Conservation (phyloP, 2,113 vertebrate genomes). For the Etheostoma spectabile region DNA sequence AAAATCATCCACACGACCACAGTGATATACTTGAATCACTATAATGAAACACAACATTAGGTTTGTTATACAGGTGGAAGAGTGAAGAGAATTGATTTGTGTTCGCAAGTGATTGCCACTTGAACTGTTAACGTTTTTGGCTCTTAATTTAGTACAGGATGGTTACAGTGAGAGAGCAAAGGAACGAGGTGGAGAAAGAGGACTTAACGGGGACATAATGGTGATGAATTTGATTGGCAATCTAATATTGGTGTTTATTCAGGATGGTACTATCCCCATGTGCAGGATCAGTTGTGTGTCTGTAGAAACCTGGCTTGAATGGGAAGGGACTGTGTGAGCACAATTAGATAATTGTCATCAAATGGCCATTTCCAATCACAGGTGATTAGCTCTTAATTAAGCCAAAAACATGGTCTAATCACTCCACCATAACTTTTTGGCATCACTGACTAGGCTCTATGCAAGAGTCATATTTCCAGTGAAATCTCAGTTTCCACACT, state of each 20-base stretch:
- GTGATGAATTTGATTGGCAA: slow-evolving; percentile 19
- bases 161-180: background rate
- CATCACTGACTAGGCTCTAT: background rate
- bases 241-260: slow-evolving; percentile 20
- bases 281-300: slow-evolving; percentile 14
- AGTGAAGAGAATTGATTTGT: slow-evolving; percentile 31
- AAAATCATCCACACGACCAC: slow-evolving; percentile 53
- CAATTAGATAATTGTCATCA: slow-evolving; percentile 50
- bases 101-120: slow-evolving; percentile 43
- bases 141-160: slow-evolving; percentile 39
- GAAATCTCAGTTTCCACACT: background rate
- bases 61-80: slow-evolving; percentile 15
- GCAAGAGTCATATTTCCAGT: background rate
- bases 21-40: slow-evolving; percentile 45
- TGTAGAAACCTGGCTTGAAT: slow-evolving; percentile 5
- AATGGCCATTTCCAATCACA: slow-evolving; percentile 50
- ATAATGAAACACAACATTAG: slow-evolving; percentile 52
- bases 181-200: slow-evolving; percentile 1
- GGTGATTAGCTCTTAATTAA: slow-evolving; percentile 56
- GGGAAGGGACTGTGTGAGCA: slow-evolving; percentile 2
- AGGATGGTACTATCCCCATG: background rate
- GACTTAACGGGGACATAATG: background rate
- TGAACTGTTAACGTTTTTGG: slow-evolving; percentile 21
- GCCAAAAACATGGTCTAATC: slow-evolving; percentile 18
- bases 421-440: slow-evolving; percentile 34